Percentiles rank a stretch among this genome's conserved stretches.
Evolutionary conservation across 2,113 vertebrate genomes (phyloP).

Genomic region (Willisornis vidua): DNA sequence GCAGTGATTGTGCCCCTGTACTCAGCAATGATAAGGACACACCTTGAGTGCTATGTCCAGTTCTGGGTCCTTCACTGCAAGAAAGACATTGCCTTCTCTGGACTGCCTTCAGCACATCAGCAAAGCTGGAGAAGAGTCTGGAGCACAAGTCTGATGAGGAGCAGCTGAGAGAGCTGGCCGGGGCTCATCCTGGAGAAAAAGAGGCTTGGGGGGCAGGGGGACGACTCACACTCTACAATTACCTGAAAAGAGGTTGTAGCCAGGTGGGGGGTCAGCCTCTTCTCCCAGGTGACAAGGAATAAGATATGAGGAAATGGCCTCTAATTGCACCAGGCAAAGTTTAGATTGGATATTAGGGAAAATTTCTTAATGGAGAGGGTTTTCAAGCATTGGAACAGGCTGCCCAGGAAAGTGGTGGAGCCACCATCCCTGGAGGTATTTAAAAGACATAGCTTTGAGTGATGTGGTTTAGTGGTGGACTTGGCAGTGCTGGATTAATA

Average conservation of each 20-base stretch:
- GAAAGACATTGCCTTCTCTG: background rate
- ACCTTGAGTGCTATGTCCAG: background rate
- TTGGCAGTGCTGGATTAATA: background rate
- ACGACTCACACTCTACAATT: background rate
- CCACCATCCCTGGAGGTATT: background rate
- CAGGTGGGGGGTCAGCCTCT: accelerated
- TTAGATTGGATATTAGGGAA: background rate
- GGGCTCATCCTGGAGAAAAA: background rate
- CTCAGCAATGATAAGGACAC: background rate
- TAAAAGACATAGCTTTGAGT: background rate
- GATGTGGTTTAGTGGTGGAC: background rate
- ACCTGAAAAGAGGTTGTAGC: background rate
- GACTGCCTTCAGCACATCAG: too few species aligned
- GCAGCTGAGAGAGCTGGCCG: background rate
- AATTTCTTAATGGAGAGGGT: background rate
- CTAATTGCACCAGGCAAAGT: background rate
- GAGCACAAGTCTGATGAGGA: background rate
- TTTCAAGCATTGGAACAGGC: background rate
- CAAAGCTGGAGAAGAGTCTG: background rate
- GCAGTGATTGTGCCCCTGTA: accelerated
- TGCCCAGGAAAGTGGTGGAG: background rate
- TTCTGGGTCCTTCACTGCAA: background rate
- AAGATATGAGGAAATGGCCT: background rate
- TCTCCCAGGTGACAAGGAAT: accelerated
- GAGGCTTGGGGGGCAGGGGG: background rate